A percentile compares a stretch with the other conserved stretches of the same genome.
These are phyloP conservation scores for Pygoscelis antarcticus DNA, from an alignment of 2,113 vertebrate genomes.

Conservation along the genomic window DNA sequence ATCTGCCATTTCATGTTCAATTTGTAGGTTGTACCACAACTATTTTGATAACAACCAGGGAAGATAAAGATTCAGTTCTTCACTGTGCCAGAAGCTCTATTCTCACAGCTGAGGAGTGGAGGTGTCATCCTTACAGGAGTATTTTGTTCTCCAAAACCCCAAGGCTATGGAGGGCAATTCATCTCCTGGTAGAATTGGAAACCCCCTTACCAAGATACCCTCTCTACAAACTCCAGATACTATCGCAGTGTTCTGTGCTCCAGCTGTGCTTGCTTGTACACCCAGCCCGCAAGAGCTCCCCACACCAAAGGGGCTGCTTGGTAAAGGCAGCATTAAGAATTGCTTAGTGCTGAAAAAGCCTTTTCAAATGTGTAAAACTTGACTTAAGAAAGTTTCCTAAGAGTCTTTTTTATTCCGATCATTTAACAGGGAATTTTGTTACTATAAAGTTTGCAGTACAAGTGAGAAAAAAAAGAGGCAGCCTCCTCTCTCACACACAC, in stretches of 20 bases:
- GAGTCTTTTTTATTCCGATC: background rate
- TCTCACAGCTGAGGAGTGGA: background rate
- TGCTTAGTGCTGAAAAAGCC: background rate
- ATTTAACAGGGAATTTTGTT: background rate
- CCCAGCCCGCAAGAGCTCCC: background rate
- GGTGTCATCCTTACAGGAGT: background rate
- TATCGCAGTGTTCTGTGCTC: background rate
- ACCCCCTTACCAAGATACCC: background rate
- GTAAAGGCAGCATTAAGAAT: background rate
- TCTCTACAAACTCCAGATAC: slow-evolving; percentile 4
- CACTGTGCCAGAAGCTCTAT: background rate
- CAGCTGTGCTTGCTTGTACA: background rate
- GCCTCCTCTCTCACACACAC: background rate
- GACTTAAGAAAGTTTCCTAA: background rate
- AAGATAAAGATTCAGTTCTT: background rate
- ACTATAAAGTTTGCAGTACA: background rate
- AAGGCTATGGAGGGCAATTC: background rate
- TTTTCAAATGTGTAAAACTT: background rate
- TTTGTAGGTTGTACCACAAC: background rate
- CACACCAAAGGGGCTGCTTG: background rate
- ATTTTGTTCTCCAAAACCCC: background rate
- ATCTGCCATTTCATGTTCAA: background rate
- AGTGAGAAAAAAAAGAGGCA: background rate
- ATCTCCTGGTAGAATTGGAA: slow-evolving; percentile 2
- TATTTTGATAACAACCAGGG: background rate